Evolutionary conservation across 2,113 vertebrate species (phyloP).

Genomic region (Chiloscyllium plagiosum): DNA sequence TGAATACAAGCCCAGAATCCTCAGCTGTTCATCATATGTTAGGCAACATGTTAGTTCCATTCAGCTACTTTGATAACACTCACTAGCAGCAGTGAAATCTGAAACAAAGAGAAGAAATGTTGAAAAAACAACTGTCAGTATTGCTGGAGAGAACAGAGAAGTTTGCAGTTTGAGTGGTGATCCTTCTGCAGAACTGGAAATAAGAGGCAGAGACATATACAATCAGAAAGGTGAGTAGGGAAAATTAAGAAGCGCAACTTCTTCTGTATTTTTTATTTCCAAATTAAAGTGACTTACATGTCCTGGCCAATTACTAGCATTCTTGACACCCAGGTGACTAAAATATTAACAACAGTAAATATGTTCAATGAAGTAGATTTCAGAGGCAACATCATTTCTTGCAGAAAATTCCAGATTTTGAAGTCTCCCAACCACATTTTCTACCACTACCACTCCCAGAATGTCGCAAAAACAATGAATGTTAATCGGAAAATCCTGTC

Average conservation of each 20-base stretch:
- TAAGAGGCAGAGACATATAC: background rate
- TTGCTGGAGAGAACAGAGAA: background rate
- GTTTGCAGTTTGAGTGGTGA: background rate
- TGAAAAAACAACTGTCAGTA: background rate
- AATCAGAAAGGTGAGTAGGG: background rate
- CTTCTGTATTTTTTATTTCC: too few relatives aligned
- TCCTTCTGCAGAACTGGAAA: background rate
- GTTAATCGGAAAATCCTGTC: background rate
- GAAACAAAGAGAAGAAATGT: background rate
- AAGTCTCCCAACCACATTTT: background rate
- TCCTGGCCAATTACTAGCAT: background rate
- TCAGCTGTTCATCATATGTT: too few relatives aligned
- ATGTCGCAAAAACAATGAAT: background rate
- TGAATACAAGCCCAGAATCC: too few relatives aligned
- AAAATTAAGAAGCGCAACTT: background rate
- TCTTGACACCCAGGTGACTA: background rate
- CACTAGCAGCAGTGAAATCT: background rate
- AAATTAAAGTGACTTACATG: background rate
- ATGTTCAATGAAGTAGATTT: background rate
- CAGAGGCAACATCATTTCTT: background rate
- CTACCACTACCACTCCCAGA: background rate
- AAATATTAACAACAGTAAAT: background rate
- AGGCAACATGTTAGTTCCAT: background rate
- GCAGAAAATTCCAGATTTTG: background rate
- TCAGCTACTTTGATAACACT: background rate